These are phyloP conservation scores for Euphydryas editha DNA, from an alignment of 2,888 invertebrate genomes.

Conservation along the genomic window DNA sequence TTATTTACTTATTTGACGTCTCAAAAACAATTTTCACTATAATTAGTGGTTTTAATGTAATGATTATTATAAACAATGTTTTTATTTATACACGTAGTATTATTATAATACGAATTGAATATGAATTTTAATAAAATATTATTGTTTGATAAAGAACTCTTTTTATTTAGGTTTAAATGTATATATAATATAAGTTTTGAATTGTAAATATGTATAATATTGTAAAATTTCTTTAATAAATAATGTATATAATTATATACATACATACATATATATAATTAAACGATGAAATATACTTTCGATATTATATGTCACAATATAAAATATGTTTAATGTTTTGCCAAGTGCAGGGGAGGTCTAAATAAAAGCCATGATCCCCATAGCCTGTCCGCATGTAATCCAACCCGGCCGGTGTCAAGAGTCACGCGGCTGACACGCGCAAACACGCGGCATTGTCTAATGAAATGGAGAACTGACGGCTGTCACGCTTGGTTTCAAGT, in stretches of 20 bases:
- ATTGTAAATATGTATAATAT: too few species aligned
- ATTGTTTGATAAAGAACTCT: too few species aligned
- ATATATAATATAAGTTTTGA: too few species aligned
- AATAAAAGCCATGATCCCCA: constrained; percentile 23
- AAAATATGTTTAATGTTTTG: not conserved
- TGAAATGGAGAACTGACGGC: constrained; percentile 59
- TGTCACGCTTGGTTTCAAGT: constrained; percentile 30
- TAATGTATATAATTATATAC: too few species aligned
- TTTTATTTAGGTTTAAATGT: too few species aligned
- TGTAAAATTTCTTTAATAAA: too few species aligned
- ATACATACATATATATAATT: too few species aligned
- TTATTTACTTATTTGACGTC: constrained; percentile 24
- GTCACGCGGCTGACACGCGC: constrained; percentile 61
- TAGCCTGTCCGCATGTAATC: constrained; percentile 41
- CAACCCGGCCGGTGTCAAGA: constrained; percentile 46
- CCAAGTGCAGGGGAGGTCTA: not conserved
- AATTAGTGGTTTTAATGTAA: not conserved
- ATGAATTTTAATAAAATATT: too few species aligned
- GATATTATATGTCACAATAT: not conserved
- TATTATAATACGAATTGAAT: too few species aligned
- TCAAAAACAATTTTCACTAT: not conserved
- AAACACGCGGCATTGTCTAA: constrained; percentile 64
- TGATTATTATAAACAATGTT: not conserved
- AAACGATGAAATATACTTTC: not conserved
- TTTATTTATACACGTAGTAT: too few species aligned